Evolutionary conservation across 2,888 invertebrate genomes (phyloP).

Genomic region (Protonemura montana): DNA sequence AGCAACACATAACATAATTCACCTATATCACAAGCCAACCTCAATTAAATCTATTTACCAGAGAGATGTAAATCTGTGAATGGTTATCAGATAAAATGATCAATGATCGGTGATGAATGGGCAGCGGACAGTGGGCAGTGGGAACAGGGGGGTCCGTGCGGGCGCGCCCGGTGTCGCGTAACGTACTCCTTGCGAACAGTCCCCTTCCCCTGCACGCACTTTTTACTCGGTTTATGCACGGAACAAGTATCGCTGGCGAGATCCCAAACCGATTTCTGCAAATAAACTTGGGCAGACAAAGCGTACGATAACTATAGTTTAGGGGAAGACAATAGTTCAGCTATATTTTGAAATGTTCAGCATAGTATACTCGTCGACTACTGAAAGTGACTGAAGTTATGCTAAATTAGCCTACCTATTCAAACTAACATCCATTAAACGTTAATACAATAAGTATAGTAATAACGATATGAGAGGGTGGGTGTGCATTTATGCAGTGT

Average conservation of each 20-base stretch:
- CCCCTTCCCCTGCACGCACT: background rate
- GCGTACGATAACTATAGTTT: background rate
- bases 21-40: background rate
- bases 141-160: too few species aligned
- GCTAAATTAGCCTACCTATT: background rate
- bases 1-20: background rate
- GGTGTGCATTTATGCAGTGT: background rate
- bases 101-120: background rate
- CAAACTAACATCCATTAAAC: constrained; percentile 4
- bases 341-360: constrained; percentile 2
- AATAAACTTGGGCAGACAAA: constrained; percentile 32
- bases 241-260: constrained; percentile 30
- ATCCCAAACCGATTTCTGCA: constrained; percentile 22
- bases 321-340: background rate
- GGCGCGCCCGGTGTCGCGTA: background rate
- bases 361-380: background rate
- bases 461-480: background rate
- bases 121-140: background rate
- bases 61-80: background rate
- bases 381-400: constrained; percentile 12
- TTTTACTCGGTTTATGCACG: background rate
- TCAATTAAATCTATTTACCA: background rate
- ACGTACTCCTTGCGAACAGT: background rate
- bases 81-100: background rate
- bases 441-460: background rate